These are phyloP conservation scores for Agapostemon virescens DNA, from an alignment of 2,888 invertebrate species.

Conservation along the genomic window DNA sequence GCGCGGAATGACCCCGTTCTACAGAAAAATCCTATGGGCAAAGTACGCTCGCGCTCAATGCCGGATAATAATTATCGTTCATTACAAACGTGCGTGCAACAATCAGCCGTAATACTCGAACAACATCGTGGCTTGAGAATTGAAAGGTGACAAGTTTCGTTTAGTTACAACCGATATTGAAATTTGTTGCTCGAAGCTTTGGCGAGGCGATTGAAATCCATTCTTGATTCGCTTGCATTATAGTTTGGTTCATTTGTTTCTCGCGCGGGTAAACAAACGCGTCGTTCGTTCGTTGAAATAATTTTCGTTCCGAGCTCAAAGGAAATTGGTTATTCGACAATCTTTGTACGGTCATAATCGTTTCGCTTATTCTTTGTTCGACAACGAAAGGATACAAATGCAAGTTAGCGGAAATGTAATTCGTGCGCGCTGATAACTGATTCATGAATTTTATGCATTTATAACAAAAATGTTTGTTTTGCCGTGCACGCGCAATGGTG, in stretches of 20 bases:
- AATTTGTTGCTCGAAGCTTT: background rate
- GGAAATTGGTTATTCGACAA: background rate
- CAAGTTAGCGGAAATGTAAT: too few relatives aligned
- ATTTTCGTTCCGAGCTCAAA: background rate
- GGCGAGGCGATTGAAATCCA: background rate
- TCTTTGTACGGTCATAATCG: background rate
- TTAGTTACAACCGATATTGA: background rate
- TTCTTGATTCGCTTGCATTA: background rate
- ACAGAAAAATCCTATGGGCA: background rate
- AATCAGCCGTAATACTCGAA: background rate
- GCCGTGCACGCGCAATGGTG: too few relatives aligned
- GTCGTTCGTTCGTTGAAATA: background rate
- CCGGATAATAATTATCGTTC: slow-evolving; percentile 23
- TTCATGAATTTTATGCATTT: too few relatives aligned
- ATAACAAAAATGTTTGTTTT: too few relatives aligned
- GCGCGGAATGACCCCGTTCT: background rate
- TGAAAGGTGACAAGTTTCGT: background rate
- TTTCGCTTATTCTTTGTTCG: background rate
- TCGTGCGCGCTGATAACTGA: too few relatives aligned
- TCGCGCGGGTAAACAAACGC: background rate
- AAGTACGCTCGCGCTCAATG: background rate
- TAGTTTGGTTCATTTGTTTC: background rate
- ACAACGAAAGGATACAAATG: too few relatives aligned
- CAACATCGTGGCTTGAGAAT: background rate
- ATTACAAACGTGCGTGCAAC: background rate